Conservation (phyloP, 2,113 vertebrate species). For the Syngnathus scovelli region DNA sequence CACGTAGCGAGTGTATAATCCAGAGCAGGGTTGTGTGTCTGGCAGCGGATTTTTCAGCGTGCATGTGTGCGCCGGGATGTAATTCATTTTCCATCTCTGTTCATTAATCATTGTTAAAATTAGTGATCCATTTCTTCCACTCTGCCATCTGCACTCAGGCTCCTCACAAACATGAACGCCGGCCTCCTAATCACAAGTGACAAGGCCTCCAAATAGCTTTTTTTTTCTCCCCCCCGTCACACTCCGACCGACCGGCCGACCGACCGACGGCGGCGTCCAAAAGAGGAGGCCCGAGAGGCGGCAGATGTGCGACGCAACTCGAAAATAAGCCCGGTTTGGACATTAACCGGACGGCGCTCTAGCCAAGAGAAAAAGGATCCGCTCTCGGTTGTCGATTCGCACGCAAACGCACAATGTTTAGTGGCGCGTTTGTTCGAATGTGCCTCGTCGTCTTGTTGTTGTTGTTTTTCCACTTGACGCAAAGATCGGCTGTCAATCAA, state of each 20-base stretch:
- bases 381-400: not conserved
- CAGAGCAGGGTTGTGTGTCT: constrained; percentile 83
- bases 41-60: constrained; percentile 86
- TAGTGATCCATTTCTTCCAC: constrained; percentile 99
- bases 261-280: not conserved
- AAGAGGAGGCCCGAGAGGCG: not conserved
- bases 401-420: not conserved
- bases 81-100: constrained; percentile 99
- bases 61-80: constrained; percentile 82
- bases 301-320: not conserved
- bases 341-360: not conserved
- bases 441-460: not conserved
- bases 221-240: not conserved
- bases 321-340: not conserved
- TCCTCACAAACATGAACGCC: constrained; percentile 99
- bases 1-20: constrained; percentile 59
- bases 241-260: not conserved
- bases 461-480: not conserved
- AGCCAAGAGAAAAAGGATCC: not conserved
- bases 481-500: constrained; percentile 9
- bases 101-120: constrained; percentile 99
- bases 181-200: constrained; percentile 99
- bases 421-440: not conserved
- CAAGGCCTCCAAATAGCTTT: constrained; percentile 99
- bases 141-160: constrained; percentile 99